A percentile compares a stretch with the other conserved stretches of the same genome.
phyloP scores from a whole-genome alignment of 2,888 invertebrate genomes.

The Zaprionus bogoriensis region DNA sequence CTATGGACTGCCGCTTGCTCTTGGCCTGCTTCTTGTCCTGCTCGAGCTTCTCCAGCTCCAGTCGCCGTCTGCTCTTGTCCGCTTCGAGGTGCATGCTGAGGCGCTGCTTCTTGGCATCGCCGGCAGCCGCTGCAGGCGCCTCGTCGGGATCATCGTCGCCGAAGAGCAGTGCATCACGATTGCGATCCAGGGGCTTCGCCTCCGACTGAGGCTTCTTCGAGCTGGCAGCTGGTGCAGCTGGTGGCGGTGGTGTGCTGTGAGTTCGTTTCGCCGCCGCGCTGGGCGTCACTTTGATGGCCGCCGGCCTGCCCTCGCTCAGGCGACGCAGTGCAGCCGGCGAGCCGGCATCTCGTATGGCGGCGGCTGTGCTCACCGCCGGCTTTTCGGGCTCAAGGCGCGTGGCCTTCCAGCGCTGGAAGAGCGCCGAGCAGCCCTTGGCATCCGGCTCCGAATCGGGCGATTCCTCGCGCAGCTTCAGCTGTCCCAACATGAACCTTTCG shows the following conservation, averaged over 20 bases:
- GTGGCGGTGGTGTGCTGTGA: no score
- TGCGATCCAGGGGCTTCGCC: conserved; percentile 68
- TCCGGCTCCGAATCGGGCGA: conserved; percentile 85
- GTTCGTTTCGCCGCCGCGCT: no score
- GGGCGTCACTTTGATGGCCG: not conserved
- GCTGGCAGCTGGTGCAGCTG: not conserved
- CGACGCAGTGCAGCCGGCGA: conserved; percentile 42
- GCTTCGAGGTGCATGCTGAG: conserved; percentile 82
- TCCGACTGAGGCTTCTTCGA: conserved; percentile 16
- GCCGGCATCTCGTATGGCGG: conserved; percentile 84
- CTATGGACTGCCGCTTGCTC: conserved; percentile 30
- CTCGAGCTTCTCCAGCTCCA: conserved; percentile 58
- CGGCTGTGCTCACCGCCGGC: conserved; percentile 79
- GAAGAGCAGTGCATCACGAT: conserved; percentile 83
- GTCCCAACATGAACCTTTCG: conserved; percentile 30
- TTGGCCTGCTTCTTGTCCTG: conserved; percentile 54
- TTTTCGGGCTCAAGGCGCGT: conserved; percentile 18
- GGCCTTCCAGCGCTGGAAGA: conserved; percentile 81
- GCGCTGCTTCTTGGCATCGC: conserved; percentile 71
- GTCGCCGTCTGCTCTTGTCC: conserved; percentile 67
- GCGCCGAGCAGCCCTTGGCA: conserved; percentile 34
- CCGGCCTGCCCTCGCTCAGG: conserved; percentile 18
- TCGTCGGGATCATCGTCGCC: conserved; percentile 83
- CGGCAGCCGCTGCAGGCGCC: conserved; percentile 79
- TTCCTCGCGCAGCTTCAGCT: conserved; percentile 84